Conservation (phyloP, 1,140 invertebrate genomes). For the Euura saliciscinereae region DNA sequence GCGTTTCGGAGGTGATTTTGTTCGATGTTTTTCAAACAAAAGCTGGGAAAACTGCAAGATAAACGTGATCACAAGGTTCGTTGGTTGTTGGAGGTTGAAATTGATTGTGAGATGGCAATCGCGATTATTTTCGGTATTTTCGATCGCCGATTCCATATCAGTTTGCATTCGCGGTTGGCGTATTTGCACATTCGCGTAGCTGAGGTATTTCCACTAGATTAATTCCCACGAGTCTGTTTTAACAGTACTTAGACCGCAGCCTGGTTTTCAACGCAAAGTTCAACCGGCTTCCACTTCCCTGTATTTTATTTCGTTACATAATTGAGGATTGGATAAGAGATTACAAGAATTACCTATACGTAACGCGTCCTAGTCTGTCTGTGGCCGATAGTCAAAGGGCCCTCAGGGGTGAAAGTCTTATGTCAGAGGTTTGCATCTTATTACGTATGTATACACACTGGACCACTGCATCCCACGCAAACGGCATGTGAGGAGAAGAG, state of each 20-base stretch:
- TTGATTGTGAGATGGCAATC: too few species aligned
- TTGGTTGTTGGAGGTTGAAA: too few species aligned
- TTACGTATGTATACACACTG: slow-evolving; percentile 28
- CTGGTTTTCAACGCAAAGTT: slow-evolving; percentile 39
- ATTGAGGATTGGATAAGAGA: slow-evolving; percentile 44
- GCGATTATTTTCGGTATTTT: too few species aligned
- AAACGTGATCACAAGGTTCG: too few species aligned
- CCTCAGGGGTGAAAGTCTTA: slow-evolving; percentile 53
- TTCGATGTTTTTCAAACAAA: too few species aligned
- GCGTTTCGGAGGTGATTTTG: too few species aligned
- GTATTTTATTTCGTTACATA: slow-evolving; percentile 51
- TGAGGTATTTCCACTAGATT: slow-evolving; percentile 18
- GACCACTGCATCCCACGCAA: slow-evolving; percentile 38
- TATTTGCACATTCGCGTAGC: slow-evolving; percentile 1
- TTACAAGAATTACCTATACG: slow-evolving; percentile 21
- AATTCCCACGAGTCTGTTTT: slow-evolving; percentile 36
- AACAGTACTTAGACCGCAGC: slow-evolving; percentile 22
- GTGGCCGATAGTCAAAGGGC: slow-evolving; percentile 20
- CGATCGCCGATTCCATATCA: too few species aligned
- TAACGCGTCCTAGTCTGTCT: slow-evolving; percentile 1
- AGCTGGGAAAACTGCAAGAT: too few species aligned
- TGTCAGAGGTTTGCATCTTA: slow-evolving; percentile 48
- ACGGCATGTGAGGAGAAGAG: slow-evolving; percentile 10
- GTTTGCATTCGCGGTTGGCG: neutral
- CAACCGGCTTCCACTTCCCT: slow-evolving; percentile 37